Conservation (phyloP, 1,140 invertebrate genomes). For the Drosophila kanapiae region DNA sequence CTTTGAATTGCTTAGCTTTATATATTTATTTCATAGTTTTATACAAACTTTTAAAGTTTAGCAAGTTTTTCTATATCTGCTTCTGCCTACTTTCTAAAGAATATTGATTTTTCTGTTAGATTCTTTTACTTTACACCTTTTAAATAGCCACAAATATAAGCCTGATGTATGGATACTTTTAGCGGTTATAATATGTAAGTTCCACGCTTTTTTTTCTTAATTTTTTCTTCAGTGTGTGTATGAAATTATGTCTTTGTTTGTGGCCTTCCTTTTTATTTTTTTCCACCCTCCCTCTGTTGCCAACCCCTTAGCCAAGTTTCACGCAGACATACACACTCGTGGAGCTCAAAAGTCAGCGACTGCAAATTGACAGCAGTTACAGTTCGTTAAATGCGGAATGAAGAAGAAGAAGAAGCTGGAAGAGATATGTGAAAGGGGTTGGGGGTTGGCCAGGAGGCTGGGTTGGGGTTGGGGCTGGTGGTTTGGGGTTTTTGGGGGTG, state of each 20-base stretch:
- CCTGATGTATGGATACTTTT: no score
- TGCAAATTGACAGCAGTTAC: constrained; percentile 84
- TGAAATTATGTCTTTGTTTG: constrained; percentile 72
- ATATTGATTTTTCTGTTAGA: no score
- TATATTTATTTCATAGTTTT: neutral
- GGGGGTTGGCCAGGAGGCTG: no score
- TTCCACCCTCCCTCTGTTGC: neutral
- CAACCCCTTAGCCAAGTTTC: neutral
- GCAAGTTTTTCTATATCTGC: no score
- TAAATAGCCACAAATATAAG: no score
- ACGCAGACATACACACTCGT: constrained; percentile 8
- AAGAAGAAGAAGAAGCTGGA: constrained; percentile 30
- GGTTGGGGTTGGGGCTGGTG: neutral
- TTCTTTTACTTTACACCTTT: no score
- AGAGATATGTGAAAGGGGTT: constrained; percentile 15
- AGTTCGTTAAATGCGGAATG: constrained; percentile 79
- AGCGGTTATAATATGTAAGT: no score
- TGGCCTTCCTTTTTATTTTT: neutral
- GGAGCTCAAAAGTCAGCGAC: constrained; percentile 79
- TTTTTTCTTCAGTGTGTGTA: constrained; percentile 4
- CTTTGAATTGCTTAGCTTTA: no score
- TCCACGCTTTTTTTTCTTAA: neutral
- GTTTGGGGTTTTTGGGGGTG: constrained; percentile 23
- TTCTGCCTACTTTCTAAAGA: no score
- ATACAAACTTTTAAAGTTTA: no score